Evolutionary conservation across 1,140 invertebrate species (phyloP).

Genomic region (Penaeus chinensis): DNA sequence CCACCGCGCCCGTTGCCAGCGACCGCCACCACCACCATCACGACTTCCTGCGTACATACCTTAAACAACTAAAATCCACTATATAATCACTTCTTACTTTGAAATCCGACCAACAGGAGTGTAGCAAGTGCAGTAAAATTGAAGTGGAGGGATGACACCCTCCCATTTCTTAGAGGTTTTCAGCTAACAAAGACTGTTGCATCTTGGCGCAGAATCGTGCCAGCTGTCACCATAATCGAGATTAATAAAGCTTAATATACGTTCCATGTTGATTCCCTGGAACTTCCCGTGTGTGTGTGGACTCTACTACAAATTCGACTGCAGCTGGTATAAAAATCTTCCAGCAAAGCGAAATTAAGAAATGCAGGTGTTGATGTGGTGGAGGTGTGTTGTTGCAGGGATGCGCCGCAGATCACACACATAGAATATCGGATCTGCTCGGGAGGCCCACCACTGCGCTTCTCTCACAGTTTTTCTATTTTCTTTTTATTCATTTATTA

Average conservation of each 20-base stretch:
- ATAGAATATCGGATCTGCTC: conserved; percentile 21
- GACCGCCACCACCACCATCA: conserved; percentile 9
- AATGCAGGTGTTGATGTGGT: background rate
- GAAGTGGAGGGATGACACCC: conserved; percentile 4
- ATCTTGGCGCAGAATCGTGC: conserved; percentile 52
- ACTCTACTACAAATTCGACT: background rate
- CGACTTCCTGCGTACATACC: conserved; percentile 44
- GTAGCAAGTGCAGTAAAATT: conserved; percentile 1
- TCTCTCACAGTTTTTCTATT: background rate
- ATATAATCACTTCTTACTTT: background rate
- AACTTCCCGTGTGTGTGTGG: conserved; percentile 10
- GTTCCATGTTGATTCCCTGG: conserved; percentile 36
- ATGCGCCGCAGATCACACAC: background rate
- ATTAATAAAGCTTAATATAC: conserved; percentile 55
- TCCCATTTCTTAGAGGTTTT: background rate
- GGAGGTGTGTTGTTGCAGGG: conserved; percentile 14
- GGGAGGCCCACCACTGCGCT: background rate
- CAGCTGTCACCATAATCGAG: conserved; percentile 45
- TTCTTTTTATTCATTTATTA: conserved; percentile 3
- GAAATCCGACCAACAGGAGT: background rate
- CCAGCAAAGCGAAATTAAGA: background rate
- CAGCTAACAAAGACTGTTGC: conserved; percentile 56
- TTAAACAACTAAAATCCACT: conserved; percentile 7
- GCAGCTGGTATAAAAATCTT: too few relatives aligned
- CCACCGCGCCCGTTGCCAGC: conserved; percentile 23